These are phyloP conservation scores for Rhinophrynus dorsalis DNA, from an alignment of 2,797 vertebrate species.

Conservation along the genomic window DNA sequence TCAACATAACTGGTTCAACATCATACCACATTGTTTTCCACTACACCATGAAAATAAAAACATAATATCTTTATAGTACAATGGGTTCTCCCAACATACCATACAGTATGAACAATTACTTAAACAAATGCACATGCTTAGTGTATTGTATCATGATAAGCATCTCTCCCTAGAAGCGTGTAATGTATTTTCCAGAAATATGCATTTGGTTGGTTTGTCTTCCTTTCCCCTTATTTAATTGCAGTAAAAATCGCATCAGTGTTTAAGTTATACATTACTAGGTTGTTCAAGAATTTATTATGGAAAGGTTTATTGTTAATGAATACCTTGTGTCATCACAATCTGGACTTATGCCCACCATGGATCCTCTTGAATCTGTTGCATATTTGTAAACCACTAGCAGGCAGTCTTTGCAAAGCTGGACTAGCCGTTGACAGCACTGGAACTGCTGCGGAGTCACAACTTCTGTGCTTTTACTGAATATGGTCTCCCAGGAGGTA, in stretches of 20 bases:
- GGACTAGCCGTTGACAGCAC: conserved; percentile 91
- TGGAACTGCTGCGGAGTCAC: conserved; percentile 84
- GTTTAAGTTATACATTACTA: background rate
- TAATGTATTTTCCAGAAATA: background rate
- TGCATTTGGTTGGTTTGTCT: background rate
- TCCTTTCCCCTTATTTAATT: background rate
- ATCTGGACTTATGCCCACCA: conserved; percentile 80
- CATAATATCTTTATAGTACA: background rate
- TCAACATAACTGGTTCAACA: too few species aligned
- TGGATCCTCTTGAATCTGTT: conserved; percentile 81
- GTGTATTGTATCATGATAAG: background rate
- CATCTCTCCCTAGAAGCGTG: background rate
- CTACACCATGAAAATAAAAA: conserved; percentile 6
- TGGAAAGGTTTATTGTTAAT: conserved; percentile 1
- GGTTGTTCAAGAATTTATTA: background rate
- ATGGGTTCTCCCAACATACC: background rate
- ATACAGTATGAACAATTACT: conserved; percentile 5
- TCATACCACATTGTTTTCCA: conserved; percentile 13
- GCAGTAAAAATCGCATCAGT: background rate
- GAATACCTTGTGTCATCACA: conserved; percentile 92
- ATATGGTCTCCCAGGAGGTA: conserved; percentile 90
- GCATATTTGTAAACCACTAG: conserved; percentile 95
- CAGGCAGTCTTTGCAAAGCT: conserved; percentile 93
- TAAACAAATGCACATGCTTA: too few species aligned
- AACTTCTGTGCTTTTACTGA: conserved; percentile 86